These are phyloP conservation scores for Nowickia ferox DNA, from an alignment of 2,888 invertebrate species.

Conservation along the genomic window DNA sequence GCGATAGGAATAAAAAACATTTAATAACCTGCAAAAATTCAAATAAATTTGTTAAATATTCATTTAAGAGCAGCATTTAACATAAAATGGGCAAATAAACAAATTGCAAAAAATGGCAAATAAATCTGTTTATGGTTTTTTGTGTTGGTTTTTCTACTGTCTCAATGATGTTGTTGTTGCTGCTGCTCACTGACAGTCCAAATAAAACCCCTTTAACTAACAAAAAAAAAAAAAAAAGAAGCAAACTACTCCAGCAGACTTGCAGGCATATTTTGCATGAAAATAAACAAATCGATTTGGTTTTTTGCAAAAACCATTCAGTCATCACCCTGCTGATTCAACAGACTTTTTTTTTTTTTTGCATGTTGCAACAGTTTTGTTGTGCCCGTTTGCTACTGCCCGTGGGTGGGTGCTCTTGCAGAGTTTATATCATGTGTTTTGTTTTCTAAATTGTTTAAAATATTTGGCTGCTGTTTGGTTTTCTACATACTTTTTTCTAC, in stretches of 20 bases:
- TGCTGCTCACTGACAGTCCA: slow-evolving; percentile 21
- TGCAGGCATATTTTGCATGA: slow-evolving; percentile 26
- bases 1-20: slow-evolving; percentile 11
- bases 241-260: slow-evolving; percentile 34
- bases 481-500: background rate
- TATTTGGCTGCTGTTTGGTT: background rate
- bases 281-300: slow-evolving; percentile 47
- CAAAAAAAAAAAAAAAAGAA: background rate
- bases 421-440: slow-evolving; percentile 25
- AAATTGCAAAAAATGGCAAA: slow-evolving; percentile 14
- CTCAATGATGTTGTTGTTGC: slow-evolving; percentile 12
- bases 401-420: slow-evolving; percentile 33
- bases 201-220: slow-evolving; percentile 7
- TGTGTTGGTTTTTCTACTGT: background rate
- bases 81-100: slow-evolving; percentile 40
- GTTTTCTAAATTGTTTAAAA: background rate
- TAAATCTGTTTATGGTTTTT: slow-evolving; percentile 31
- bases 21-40: slow-evolving; percentile 64
- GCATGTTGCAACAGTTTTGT: slow-evolving; percentile 52
- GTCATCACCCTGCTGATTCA: slow-evolving; percentile 31
- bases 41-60: slow-evolving; percentile 68
- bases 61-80: slow-evolving; percentile 58
- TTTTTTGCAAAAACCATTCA: slow-evolving; percentile 23
- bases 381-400: background rate
- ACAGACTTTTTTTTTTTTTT: slow-evolving; percentile 21